Evolutionary conservation across 1,140 invertebrate genomes (phyloP).

Genomic region (Achatina immaculata): DNA sequence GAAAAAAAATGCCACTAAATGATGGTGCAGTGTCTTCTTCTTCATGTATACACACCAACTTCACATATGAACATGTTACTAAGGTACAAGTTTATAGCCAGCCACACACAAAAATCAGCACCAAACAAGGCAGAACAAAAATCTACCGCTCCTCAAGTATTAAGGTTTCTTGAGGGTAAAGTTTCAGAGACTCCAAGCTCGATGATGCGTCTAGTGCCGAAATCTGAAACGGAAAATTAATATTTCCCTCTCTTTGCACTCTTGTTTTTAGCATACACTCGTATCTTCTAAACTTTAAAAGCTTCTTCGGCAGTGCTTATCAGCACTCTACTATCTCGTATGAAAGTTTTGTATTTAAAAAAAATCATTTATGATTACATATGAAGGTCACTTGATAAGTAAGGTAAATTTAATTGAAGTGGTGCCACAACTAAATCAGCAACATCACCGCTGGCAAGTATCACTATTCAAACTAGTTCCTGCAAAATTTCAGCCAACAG

Average conservation of each 20-base stretch:
- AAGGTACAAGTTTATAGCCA: background rate
- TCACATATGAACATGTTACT: background rate
- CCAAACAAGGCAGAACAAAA: background rate
- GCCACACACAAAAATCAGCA: background rate
- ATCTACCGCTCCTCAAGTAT: conserved; percentile 83
- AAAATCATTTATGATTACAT: background rate
- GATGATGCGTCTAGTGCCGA: conserved; percentile 82
- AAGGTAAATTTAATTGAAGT: background rate
- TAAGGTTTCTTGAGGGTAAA: conserved; percentile 92
- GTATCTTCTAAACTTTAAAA: background rate
- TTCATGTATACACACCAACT: no score
- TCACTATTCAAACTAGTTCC: no score
- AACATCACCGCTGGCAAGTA: no score
- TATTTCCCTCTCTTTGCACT: background rate
- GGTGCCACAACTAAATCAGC: background rate
- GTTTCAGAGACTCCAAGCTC: conserved; percentile 84
- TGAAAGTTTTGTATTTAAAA: background rate
- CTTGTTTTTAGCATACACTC: background rate
- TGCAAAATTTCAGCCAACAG: no score
- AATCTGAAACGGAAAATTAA: conserved; percentile 77
- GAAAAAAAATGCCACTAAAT: no score
- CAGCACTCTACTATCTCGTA: background rate
- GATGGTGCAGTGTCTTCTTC: no score
- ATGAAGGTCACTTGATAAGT: no score
- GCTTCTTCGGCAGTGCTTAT: background rate